These are phyloP conservation scores for Papilio polyxenes DNA, from an alignment of 1,140 invertebrate genomes.

Conservation along the genomic window DNA sequence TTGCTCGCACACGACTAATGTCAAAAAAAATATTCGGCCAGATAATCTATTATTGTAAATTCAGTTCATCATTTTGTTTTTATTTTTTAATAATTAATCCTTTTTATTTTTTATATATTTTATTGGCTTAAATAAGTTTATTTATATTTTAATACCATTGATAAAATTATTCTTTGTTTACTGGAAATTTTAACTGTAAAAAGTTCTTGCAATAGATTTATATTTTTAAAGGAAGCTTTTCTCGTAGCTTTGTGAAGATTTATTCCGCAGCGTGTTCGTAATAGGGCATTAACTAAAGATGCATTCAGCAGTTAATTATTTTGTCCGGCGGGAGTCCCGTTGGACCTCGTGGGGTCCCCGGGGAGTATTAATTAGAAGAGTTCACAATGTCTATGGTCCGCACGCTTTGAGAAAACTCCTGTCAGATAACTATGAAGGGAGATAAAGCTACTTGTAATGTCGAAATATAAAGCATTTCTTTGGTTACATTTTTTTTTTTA, in stretches of 20 bases:
- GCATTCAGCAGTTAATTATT: conserved; percentile 39
- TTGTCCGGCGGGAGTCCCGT: conserved; percentile 34
- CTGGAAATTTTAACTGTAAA: not conserved
- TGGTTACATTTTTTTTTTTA: not conserved
- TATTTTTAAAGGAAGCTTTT: conserved; percentile 1
- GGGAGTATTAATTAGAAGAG: conserved; percentile 63
- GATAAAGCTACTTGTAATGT: conserved; percentile 37
- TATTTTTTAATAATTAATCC: not conserved
- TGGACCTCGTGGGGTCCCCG: not conserved
- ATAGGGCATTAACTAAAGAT: conserved; percentile 39
- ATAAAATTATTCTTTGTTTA: not conserved
- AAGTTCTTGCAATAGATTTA: conserved; percentile 1
- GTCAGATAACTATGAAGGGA: conserved; percentile 55
- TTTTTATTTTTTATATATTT: not conserved
- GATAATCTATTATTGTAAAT: not conserved
- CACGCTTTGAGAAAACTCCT: conserved; percentile 60
- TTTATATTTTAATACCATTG: not conserved
- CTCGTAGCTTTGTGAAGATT: conserved; percentile 21
- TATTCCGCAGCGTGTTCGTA: conserved; percentile 25
- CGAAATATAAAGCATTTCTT: not conserved
- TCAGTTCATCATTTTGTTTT: too few relatives aligned
- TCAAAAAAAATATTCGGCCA: not conserved
- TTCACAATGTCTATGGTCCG: conserved; percentile 56
- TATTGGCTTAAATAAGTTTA: not conserved
- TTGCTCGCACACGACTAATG: not conserved